Evolutionary conservation across 2,113 vertebrate species (phyloP).

Genomic region (Aegotheles bennettii): DNA sequence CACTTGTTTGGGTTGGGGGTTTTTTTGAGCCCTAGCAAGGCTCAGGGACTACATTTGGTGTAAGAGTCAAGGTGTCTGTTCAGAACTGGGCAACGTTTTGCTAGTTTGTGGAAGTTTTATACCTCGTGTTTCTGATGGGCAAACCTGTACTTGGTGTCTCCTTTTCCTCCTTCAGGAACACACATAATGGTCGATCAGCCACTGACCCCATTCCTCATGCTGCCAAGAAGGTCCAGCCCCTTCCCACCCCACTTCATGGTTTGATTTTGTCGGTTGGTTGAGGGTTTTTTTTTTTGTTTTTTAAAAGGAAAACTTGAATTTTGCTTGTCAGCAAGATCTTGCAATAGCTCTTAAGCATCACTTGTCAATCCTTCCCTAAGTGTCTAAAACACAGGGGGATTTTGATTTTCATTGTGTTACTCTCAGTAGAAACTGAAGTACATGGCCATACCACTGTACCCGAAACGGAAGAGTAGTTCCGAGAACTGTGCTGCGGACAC

Average conservation of each 20-base stretch:
- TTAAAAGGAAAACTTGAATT: neutral
- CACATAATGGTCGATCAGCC: neutral
- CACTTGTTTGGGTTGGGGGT: too few relatives aligned
- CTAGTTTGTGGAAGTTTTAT: neutral
- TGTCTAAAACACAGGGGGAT: neutral
- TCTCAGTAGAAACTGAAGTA: neutral
- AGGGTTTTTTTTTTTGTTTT: neutral
- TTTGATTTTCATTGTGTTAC: neutral
- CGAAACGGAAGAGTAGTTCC: neutral
- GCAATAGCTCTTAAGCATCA: neutral
- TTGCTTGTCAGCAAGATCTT: neutral
- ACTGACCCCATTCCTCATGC: neutral
- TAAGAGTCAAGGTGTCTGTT: neutral
- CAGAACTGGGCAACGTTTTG: neutral
- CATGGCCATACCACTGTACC: neutral
- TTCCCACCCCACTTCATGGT: neutral
- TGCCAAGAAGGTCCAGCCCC: neutral
- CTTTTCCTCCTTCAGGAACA: neutral
- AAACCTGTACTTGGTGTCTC: fast-evolving
- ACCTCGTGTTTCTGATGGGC: neutral
- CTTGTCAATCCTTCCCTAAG: neutral
- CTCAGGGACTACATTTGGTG: neutral
- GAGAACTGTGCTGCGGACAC: neutral
- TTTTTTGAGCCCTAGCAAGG: neutral
- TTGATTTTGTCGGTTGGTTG: neutral